Evolutionary conservation across 92 coral and sea anemone genomes (phyloP).

Genomic region (Porites evermanni): DNA sequence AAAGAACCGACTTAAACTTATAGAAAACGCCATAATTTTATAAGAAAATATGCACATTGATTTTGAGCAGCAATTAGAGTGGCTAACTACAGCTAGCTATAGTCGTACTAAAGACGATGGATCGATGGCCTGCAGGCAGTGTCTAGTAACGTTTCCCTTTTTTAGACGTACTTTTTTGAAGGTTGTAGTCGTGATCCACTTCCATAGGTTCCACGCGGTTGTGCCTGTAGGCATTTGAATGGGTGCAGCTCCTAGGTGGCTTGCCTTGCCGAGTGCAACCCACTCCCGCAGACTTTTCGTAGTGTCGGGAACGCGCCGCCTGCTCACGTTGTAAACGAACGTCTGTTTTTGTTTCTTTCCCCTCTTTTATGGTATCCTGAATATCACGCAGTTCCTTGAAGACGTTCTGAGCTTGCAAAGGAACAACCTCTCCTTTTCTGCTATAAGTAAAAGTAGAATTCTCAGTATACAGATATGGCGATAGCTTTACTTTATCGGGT

Average conservation of each 20-base stretch:
- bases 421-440: conserved; percentile 33
- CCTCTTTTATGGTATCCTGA: not conserved
- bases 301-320: not conserved
- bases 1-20: too few relatives aligned
- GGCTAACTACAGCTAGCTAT: too few relatives aligned
- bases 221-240: not conserved
- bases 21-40: too few relatives aligned
- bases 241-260: not conserved
- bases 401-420: conserved; percentile 10
- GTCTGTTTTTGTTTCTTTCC: conserved; percentile 32
- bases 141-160: not conserved
- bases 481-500: conserved; percentile 30
- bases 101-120: too few relatives aligned
- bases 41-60: too few relatives aligned
- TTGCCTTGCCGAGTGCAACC: not conserved
- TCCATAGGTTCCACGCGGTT: not conserved
- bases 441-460: not conserved
- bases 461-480: conserved; percentile 59
- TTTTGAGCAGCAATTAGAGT: too few relatives aligned
- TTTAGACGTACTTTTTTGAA: not conserved
- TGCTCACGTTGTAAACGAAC: not conserved
- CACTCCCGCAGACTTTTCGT: not conserved
- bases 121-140: not conserved
- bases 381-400: conserved; percentile 24
- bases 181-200: not conserved